Evolutionary conservation across 92 coral and sea anemone species (phyloP), one percentile per base, ranked within the genome.

Genomic region (Epizoanthus illoricatus): DNA sequence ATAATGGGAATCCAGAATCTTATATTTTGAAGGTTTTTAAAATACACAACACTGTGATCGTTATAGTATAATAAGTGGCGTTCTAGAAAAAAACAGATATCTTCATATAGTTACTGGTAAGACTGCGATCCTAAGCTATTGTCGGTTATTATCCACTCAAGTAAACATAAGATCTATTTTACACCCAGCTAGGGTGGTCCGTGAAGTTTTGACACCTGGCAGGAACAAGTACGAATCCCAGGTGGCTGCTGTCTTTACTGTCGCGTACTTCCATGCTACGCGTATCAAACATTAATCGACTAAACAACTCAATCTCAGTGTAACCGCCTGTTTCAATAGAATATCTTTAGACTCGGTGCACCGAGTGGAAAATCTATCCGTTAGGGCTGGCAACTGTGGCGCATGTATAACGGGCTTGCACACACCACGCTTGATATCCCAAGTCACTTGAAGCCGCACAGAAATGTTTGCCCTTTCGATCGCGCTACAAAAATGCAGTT

Each of bases 281-380:
- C 71, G 64, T 69, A 78, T 78, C 82, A 78, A 78, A 78, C 60
- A 78, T 78, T 78, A 61, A 78, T 78, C 54, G 82, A 54, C 57
- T 63, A 63, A 62, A 45, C 82, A 62, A 63, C 16, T 64, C 69
- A 59, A 78, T 42, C 65, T 52, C 64, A 41, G 33, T 64, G 42
- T 41, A 63, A 63, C 60, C 82, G 71, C 60, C 82, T 42, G 82
- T 43, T 19, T 78, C 57, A 64, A 78, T 18, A 42, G 69, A 76
- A 78, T 9, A 18, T 23, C 71, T 64, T 23, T 61, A 43, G 10
- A 24, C 70, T 13, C 58, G 36, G 82, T 78, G 82, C 82, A 78
- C 15, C 17, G 59, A 63, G 71, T 78, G 82, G 60, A 78, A 78
- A 78, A 63, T 78, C 21, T 78, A n/a, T 63, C 20, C 81, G 58